Evolutionary conservation across 2,113 vertebrate genomes (phyloP), one percentile per base, ranked within the genome.

Genomic region (Mesocricetus auratus): DNA sequence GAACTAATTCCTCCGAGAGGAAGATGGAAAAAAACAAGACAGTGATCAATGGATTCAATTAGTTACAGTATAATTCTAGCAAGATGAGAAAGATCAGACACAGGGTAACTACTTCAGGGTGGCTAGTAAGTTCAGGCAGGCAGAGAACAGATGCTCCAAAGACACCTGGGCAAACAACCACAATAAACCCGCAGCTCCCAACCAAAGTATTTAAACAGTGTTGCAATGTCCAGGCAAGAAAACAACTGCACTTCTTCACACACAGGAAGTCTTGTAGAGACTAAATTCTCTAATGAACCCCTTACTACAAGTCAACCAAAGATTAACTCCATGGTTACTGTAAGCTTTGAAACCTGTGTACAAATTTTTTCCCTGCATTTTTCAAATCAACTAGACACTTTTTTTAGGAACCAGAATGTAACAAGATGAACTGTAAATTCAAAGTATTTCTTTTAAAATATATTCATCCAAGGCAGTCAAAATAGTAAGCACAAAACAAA

Each of bases 31-130:
- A 97, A 97, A 98, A 98, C 97, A 97, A 98, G 98, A 98, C 98
- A 98, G 98, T 98, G 98, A 99, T 98, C 98, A 98, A 98, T 98
- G 98, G 98, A 98, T 98, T 98, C 98, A 98, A 98, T 99, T 98
- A 98, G 98, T 98, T 98, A 98, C 98, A 98, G 98, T 98, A 98
- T 98, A 98, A 98, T 97, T 97, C 98, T 89, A 98, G 97, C 95
- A 97, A 96, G 98, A 98, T 97, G 98, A 96, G 97, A 97, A 97
- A 98, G 97, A 98, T 97, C 97, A 98, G 98, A 98, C 16, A 15
- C 96, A 89, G 56, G 4, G 73, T 94, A 98, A 97, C 97, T 97
- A 96, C 97, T 97, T 94, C 94, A 88, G 93, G 89, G 97, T 93
- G 66, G 96, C 93, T 94, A 64, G 78, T 50, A 96, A 97, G 85